Evolutionary conservation across 2,797 vertebrate species (phyloP), one percentile per base, ranked within the genome.

Genomic region (Crypturellus tataupa): DNA sequence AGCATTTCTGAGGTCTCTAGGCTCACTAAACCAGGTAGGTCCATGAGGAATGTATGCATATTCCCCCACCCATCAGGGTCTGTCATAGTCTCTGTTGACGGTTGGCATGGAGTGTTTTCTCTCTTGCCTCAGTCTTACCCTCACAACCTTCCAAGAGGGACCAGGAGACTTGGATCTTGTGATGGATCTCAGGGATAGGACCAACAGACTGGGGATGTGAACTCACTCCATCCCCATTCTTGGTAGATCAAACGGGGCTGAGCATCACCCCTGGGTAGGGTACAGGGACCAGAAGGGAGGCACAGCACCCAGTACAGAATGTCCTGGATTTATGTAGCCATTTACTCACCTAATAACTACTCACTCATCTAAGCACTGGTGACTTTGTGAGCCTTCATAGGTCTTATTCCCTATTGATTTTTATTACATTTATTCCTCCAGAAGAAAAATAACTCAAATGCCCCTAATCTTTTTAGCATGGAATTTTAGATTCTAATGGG

Each of bases 401-500:
- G 33, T 3, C 93, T 88, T 79, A 46, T 25, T 86, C 40, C 39
- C 60, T 76, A 73, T 84, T 79, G 29, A 33, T 93, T 84, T 65
- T 84, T 86, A 88, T 90, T 92, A 75, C 56, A 55, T 67, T 95
- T 81, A 73, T 91, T 94, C 60, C 44, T 93, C 94, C 60, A 88
- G 60, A 93, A 96, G 19, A 80, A 89, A 79, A 86, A 88, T 91
- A 92, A 77, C 42, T 95, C 67, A 64, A 82, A 93, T 71, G 37
- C 60, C 89, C 37, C 46, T 96, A 96, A 97, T 96, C 95, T 90
- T 94, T 96, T 96, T 82, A 86, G 89, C 68, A 35, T 47, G 80
- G 83, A 91, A 96, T 97, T 96, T 93, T 87, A 93, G 77, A 95
- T 96, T 95, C 90, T 97, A 97, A 97, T 95, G 89, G 91, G 70